phyloP scores from a whole-genome alignment of 2,113 vertebrate species.

The Patagioenas fasciata region DNA sequence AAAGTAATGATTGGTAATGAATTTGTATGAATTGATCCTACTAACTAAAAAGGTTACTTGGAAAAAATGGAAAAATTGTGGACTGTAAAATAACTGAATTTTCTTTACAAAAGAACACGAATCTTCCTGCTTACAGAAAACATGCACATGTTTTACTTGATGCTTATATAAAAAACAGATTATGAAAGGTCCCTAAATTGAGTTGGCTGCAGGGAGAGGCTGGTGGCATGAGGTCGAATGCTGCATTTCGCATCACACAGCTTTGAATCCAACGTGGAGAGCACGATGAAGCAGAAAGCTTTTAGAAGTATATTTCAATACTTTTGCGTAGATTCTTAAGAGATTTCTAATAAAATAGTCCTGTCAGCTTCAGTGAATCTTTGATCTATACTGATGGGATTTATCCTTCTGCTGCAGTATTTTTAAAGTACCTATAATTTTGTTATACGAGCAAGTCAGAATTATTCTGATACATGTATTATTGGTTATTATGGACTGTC shows the following conservation, averaged over 20 bases:
- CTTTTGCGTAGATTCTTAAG: slow-evolving; percentile 12
- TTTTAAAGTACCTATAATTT: slow-evolving; percentile 56
- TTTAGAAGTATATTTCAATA: neutral
- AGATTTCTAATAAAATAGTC: slow-evolving; percentile 48
- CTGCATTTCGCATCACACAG: rapidly evolving
- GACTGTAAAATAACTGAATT: neutral
- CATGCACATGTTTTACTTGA: neutral
- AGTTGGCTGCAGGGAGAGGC: rapidly evolving
- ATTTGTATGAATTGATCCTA: neutral
- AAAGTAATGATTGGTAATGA: slow-evolving; percentile 41
- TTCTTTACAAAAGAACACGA: neutral
- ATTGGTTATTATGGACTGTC: slow-evolving; percentile 64
- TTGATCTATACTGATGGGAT: slow-evolving; percentile 38
- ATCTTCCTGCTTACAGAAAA: neutral
- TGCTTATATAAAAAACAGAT: neutral
- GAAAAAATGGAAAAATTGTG: slow-evolving; percentile 37
- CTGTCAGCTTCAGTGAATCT: slow-evolving; percentile 33
- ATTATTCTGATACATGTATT: slow-evolving; percentile 50
- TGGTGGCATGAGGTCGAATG: rapidly evolving
- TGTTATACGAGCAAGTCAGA: slow-evolving; percentile 21
- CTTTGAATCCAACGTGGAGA: neutral
- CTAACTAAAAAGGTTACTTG: slow-evolving; percentile 54
- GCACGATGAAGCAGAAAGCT: neutral
- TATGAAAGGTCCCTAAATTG: neutral
- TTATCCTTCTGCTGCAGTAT: slow-evolving; percentile 28